phyloP scores from a whole-genome alignment of 2,797 vertebrate genomes.

The Paedocypris micromegethes region DNA sequence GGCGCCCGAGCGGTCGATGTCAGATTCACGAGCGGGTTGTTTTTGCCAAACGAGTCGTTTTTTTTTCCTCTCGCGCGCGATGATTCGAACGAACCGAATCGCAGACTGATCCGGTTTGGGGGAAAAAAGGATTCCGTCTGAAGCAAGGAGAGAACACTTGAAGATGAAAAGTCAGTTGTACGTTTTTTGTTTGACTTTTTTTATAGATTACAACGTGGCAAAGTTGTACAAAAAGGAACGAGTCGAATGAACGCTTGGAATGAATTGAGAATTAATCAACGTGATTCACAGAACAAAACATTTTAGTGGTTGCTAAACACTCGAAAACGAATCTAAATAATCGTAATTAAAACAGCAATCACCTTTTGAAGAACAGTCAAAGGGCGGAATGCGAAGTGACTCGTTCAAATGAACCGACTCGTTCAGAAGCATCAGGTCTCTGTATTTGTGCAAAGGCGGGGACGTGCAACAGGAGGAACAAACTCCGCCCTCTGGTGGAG shows the following conservation, averaged over 20 bases:
- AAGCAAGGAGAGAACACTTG: too few species aligned
- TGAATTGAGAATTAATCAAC: too few species aligned
- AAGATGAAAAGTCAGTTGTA: too few species aligned
- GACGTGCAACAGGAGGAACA: constrained; percentile 28
- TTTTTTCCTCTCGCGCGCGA: too few species aligned
- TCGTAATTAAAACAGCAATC: neutral
- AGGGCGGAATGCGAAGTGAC: neutral
- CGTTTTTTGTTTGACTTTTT: too few species aligned
- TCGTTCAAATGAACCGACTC: neutral
- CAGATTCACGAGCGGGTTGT: constrained; percentile 15
- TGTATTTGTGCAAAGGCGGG: constrained; percentile 37
- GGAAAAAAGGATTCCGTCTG: too few species aligned
- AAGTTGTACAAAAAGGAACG: too few species aligned
- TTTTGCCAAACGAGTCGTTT: neutral
- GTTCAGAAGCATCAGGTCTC: neutral
- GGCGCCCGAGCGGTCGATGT: constrained; percentile 35
- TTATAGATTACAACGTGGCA: too few species aligned
- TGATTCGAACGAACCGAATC: constrained; percentile 6
- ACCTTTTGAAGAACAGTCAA: neutral
- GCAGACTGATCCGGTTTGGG: neutral
- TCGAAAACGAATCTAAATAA: too few species aligned
- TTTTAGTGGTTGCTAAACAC: too few species aligned
- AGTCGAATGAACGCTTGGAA: too few species aligned
- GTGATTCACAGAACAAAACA: too few species aligned
- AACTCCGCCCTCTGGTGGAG: constrained; percentile 58